Base-by-base conservation (phyloP, 2,797 vertebrate genomes). In the Rhinoraja longicauda region DNA sequence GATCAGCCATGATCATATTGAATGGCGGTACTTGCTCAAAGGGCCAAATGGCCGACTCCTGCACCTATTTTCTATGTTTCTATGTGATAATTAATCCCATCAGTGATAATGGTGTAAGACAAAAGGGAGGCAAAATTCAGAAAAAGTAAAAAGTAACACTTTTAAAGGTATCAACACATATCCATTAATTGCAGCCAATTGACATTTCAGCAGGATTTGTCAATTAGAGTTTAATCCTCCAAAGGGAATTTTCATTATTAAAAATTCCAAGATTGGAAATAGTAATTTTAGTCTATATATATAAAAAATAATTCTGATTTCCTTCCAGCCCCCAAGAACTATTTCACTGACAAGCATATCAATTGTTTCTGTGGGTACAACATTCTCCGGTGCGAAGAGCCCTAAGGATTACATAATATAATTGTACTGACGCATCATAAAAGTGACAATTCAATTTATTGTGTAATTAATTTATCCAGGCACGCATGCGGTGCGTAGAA, bases 341-440 rank as follows among this genome's bases (percentile, higher is more conserved):
- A 92, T n/a, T 75, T 72, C 10, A 75, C 39, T 75, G 75, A 92
- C 90, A 92, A 92, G 70, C 45, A n/a, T n/a, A 53, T 10, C 70
- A 39, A 92, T n/a, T 92, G 90, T 92, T 92, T 75, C 90, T 19
- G 21, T 17, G 19, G 0, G 62, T 67, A 88, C 39, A 57, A 13
- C 53, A 73, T 73, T 21, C 90, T 53, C 90, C 57, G 39, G 90
- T 57, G 67, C 53, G 39, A 75, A 92, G 45, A 92, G 36, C 90
- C 90, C 70, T 39, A 75, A 92, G 70, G 90, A 92, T 92, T 92
- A 53, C 70, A 75, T 75, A 92, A 92, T 92, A 70, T 92, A 92
- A 92, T 92, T 92, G 90, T 92, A 53, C 90, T 73, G 39, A 75
- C 45, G 67, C 6, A 75, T 57, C 67, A 75, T 45, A 75, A 92